A percentile compares a stretch with the other conserved stretches of the same genome.
These are phyloP conservation scores for Oscheius sp. DNA, from an alignment of 1,140 invertebrate genomes.

Conservation along the genomic window DNA sequence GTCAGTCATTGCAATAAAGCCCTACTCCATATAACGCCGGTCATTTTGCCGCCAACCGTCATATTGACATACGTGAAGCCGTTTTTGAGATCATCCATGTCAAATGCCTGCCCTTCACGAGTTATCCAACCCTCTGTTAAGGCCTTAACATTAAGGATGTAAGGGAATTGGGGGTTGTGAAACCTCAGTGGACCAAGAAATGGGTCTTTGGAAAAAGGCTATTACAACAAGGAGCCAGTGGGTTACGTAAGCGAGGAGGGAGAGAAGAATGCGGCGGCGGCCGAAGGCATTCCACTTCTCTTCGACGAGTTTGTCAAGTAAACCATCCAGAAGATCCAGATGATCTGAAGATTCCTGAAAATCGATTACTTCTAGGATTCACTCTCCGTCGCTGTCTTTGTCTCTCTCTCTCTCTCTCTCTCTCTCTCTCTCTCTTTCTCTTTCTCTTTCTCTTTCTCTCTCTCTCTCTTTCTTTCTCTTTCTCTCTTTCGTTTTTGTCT, in stretches of 20 bases:
- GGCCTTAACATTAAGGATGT: slow-evolving; percentile 24
- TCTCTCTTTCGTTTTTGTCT: no score
- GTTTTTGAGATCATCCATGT: background rate
- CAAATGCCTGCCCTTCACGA: background rate
- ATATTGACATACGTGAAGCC: background rate
- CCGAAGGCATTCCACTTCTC: slow-evolving; percentile 83
- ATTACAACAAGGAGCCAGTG: slow-evolving; percentile 53
- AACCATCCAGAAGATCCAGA: slow-evolving; percentile 89
- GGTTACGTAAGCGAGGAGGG: slow-evolving; percentile 48
- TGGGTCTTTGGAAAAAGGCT: slow-evolving; percentile 55
- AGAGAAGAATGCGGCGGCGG: slow-evolving; percentile 45
- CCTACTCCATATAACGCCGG: background rate
- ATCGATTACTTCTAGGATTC: no score
- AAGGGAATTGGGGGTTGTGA: background rate
- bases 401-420: no score
- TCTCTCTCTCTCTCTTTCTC: no score
- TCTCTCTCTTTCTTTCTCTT: no score
- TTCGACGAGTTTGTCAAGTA: slow-evolving; percentile 85
- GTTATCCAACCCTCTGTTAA: slow-evolving; percentile 42
- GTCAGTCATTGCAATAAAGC: background rate
- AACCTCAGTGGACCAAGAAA: slow-evolving; percentile 48
- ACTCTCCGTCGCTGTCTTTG: no score
- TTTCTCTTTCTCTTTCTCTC: no score
- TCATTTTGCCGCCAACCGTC: no score
- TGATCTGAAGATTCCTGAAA: slow-evolving; percentile 85